Evolutionary conservation across 2,113 vertebrate species (phyloP), one percentile per base, ranked within the genome.

Genomic region (Glaucidium brasilianum): DNA sequence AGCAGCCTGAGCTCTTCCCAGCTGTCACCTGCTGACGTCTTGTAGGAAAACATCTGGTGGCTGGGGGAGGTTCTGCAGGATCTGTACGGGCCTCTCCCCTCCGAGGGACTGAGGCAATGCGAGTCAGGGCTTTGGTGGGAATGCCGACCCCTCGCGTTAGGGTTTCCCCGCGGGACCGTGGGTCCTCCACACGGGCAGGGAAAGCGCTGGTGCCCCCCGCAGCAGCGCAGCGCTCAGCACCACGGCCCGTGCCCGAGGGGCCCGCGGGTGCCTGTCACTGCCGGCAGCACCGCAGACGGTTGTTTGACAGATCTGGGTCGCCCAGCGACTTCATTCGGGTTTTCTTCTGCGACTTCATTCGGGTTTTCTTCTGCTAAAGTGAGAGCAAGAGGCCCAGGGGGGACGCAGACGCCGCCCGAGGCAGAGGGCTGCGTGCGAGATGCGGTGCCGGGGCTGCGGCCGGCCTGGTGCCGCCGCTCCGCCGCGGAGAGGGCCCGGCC

Each of bases 331-430:
- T n/a, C 41, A 3, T 22, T 14, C 8, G 43, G 39, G 20, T 45
- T 85, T 50, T 41, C 22, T 35, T 18, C 35, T 14, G 47, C 41
- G 35, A 22, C 49, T 60, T n/a, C 41, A 3, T 22, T 14, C 8
- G 43, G 39, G 20, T 45, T 85, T 50, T 41, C 22, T 35, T 18
- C 35, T 14, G 47, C 41, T 37, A 8, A 37, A 1, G 41, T 4
- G 49, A 45, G 32, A 47, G n/a, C 30, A 32, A 18, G 20, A 55
- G 29, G 15, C 52, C 4, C 67, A 8, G n/a, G 34, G 14, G 19
- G 15, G 7, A 8, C 47, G 3, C 23, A 6, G 8, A 4, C 25
- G 2, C 32, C 2, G 6, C 9, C 17, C 8, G 12, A 20, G 7
- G 41, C 41, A 2, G 17, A 14, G 13, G 3, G 10, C 58, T 5